Base-by-base conservation (phyloP, 1,140 invertebrate species). In the Agrypnia vestita region DNA sequence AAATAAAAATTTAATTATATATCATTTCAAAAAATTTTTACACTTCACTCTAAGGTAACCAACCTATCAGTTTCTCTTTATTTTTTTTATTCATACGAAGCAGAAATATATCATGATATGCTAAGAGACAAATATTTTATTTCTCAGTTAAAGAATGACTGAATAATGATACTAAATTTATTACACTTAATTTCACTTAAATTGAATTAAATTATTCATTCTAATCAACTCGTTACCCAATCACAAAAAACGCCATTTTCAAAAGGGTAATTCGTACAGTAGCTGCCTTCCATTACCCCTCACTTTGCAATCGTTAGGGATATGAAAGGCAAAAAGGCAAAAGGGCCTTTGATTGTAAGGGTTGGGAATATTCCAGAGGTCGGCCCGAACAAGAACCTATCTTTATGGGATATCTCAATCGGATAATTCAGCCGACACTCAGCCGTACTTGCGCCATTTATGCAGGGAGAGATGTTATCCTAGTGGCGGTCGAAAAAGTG, bases 361-460 rank as follows among this genome's bases (percentile, higher is more conserved):
- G 25, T 1, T 25, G 21, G 59, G 25, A 21, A 21, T 13, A 13
- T 17, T 59, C 53, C 55, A 19, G 71, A 73, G 51, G 67, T 35
- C 21, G 21, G 51, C 56, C 46, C 71, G 62, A 75, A 77, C 73
- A 71, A 51, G 19, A 61, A 67, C 76, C 67, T 82, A 82, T 82
- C 80, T 82, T 82, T 82, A 82, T 82, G 76, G 76, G 77, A 82
- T 78, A 82, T 82, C 80, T 82, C 59, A 69, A 77, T 71, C 47
- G 19, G 67, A 49, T 71, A 71, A 71, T 53, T 35, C 47, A 19
- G 67, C 61, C 4, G 25, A 71, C 67, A 62, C 79, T 82, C 77
- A 82, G 80, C 80, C 79, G 79, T 82, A 78, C 69, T 82, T 82
- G 55, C 76, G 44, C 80, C 76, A 74, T 82, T 82, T 76, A 77